phyloP scores from a whole-genome alignment of 35 echinoderm and acorn worm species.

The Nesometra sesokonis region DNA sequence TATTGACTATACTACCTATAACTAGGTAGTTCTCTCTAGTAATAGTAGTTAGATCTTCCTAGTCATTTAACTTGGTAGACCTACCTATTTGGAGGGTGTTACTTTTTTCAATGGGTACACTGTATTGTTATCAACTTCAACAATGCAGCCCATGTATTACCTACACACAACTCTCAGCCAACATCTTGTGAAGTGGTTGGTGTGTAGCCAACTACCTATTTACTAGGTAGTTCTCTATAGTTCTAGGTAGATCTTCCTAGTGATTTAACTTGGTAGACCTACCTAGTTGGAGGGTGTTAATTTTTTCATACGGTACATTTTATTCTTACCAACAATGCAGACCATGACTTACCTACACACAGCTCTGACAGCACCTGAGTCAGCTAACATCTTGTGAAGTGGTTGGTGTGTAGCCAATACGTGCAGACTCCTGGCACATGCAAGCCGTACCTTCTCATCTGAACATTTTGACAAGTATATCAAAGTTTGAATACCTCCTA shows the following conservation, averaged over 20 bases:
- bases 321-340: background rate
- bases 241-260: too few relatives aligned
- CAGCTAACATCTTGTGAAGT: constrained; percentile 43
- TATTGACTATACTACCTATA: background rate
- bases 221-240: too few relatives aligned
- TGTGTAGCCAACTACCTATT: constrained; percentile 31
- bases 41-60: too few relatives aligned
- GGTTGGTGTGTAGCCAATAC: constrained; percentile 65
- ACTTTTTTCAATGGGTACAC: background rate
- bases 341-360: constrained; percentile 59
- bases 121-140: background rate
- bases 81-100: too few relatives aligned
- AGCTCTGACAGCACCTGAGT: constrained; percentile 74
- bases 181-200: constrained; percentile 50
- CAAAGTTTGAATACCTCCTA: constrained; percentile 75
- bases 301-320: background rate
- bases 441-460: constrained; percentile 32
- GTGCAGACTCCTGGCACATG: constrained; percentile 66
- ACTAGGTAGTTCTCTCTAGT: too few relatives aligned
- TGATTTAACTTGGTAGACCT: too few relatives aligned
- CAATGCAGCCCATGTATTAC: constrained; percentile 15
- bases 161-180: constrained; percentile 76
- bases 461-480: constrained; percentile 59
- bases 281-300: too few relatives aligned
- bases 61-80: too few relatives aligned